A percentile compares a stretch with the other conserved stretches of the same genome.
phyloP scores from a whole-genome alignment of 2,888 invertebrate species.

The Coleophora deauratella region DNA sequence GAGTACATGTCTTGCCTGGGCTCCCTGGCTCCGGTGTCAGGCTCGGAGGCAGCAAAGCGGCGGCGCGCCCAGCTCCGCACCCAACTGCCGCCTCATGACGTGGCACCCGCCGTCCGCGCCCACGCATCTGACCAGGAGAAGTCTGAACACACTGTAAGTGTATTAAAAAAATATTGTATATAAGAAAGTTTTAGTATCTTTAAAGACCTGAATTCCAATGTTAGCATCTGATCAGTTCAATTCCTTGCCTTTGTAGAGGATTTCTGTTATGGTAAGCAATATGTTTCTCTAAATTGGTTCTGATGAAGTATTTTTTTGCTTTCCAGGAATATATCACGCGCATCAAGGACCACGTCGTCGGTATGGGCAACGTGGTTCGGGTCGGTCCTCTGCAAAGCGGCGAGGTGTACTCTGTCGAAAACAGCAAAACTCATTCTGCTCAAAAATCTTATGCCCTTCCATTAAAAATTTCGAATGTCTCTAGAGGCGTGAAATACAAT shows the following conservation, averaged over 20 bases:
- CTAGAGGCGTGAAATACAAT: conserved; percentile 62
- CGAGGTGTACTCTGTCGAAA: conserved; percentile 58
- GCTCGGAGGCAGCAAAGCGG: conserved; percentile 84
- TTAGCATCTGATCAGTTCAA: no score
- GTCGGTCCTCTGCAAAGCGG: conserved; percentile 70
- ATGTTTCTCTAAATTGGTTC: no score
- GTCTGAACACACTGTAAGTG: conserved; percentile 56
- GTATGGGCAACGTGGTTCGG: conserved; percentile 81
- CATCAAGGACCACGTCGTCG: conserved; percentile 81
- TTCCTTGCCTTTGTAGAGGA: no score
- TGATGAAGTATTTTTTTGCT: no score
- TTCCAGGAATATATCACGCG: conserved; percentile 65
- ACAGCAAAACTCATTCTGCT: conserved; percentile 50
- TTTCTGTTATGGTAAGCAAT: no score
- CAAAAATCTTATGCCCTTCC: conserved; percentile 66
- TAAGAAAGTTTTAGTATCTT: no score
- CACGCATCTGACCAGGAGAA: conserved; percentile 69
- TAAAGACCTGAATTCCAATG: no score
- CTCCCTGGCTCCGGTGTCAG: conserved; percentile 84
- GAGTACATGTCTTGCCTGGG: conserved; percentile 81
- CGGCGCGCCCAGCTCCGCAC: conserved; percentile 87
- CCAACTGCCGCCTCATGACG: conserved; percentile 89
- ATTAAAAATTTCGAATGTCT: conserved; percentile 62
- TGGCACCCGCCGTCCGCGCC: conserved; percentile 70
- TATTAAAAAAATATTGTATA: no score